A percentile compares a stretch with the other conserved stretches of the same genome.
phyloP scores from a whole-genome alignment of 2,113 vertebrate species.

The Tychaedon coryphoeus region DNA sequence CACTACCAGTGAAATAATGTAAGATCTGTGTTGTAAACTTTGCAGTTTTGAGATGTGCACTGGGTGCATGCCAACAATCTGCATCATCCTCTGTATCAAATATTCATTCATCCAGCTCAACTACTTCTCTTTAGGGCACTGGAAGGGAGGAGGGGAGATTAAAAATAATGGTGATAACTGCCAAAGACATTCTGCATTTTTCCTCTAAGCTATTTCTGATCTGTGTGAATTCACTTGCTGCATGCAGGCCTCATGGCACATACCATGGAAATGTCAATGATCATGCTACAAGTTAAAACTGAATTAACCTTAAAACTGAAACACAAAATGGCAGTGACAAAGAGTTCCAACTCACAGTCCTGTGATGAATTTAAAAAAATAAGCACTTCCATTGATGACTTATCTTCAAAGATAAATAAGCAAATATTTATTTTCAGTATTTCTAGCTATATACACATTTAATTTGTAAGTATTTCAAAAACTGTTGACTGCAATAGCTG shows the following conservation, averaged over 20 bases:
- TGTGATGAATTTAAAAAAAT: not conserved
- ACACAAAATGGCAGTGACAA: not conserved
- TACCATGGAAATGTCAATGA: slow-evolving; percentile 23
- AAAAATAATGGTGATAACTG: not conserved
- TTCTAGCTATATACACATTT: not conserved
- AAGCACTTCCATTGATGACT: not conserved
- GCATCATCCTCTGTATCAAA: not conserved
- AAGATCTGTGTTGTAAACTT: not conserved
- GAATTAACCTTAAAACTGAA: slow-evolving; percentile 10
- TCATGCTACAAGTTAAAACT: not conserved
- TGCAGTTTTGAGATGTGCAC: not conserved
- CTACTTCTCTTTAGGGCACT: not conserved
- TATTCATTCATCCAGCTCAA: not conserved
- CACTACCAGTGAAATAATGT: not conserved
- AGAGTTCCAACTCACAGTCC: not conserved
- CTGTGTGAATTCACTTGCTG: not conserved
- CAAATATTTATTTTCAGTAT: not conserved
- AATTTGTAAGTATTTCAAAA: not conserved
- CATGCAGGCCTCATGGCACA: not conserved
- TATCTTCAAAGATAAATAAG: not conserved
- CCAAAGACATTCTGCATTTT: not conserved
- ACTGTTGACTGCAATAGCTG: not conserved
- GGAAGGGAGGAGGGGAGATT: not conserved
- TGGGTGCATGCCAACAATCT: not conserved
- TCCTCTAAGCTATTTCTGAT: not conserved